These are phyloP conservation scores for Anniella stebbinsi DNA, from an alignment of 2,797 vertebrate genomes.

Conservation along the genomic window DNA sequence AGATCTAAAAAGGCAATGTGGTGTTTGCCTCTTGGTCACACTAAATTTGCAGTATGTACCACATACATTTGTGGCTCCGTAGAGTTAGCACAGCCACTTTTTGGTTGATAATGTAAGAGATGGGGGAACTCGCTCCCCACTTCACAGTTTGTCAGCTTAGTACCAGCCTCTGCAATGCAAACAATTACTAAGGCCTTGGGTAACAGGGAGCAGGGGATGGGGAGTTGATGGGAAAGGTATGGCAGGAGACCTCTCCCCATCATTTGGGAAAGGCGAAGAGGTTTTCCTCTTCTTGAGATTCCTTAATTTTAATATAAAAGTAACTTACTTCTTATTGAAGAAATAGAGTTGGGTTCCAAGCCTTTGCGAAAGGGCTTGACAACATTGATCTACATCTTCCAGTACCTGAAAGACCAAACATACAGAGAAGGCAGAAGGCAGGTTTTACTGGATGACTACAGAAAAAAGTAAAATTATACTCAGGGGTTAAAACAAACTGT, in stretches of 20 bases:
- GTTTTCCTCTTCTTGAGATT: neutral
- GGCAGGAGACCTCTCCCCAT: neutral
- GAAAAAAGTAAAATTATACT: neutral
- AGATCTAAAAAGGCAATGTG: neutral
- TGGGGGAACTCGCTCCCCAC: neutral
- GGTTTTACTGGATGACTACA: neutral
- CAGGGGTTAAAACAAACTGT: neutral
- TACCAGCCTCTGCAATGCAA: neutral
- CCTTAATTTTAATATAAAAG: slow-evolving; percentile 39
- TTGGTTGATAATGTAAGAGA: neutral
- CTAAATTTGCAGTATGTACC: neutral
- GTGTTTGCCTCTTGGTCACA: neutral
- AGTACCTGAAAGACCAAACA: slow-evolving; percentile 84
- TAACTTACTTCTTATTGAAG: slow-evolving; percentile 95
- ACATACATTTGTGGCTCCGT: neutral
- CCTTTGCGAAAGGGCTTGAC: slow-evolving; percentile 95
- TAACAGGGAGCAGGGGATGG: neutral
- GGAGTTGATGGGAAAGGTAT: neutral
- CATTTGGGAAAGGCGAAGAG: neutral
- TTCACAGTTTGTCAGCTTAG: neutral
- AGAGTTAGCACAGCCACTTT: neutral
- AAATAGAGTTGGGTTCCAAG: slow-evolving; percentile 94
- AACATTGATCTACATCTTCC: slow-evolving; percentile 97
- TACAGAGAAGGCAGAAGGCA: neutral
- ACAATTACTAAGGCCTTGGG: no score